phyloP scores from a whole-genome alignment of 2,113 vertebrate species.

The Cyanistes caeruleus region DNA sequence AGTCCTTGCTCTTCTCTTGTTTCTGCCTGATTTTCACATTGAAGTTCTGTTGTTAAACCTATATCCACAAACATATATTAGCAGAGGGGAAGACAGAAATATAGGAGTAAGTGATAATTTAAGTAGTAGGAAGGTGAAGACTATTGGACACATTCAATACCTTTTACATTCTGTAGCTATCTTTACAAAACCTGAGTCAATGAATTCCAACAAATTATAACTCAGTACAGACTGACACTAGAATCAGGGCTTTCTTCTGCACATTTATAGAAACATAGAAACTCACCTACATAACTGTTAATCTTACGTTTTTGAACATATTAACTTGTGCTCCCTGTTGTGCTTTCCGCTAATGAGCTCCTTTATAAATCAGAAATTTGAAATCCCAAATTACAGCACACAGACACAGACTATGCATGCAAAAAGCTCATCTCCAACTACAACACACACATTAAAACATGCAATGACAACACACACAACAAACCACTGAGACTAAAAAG shows the following conservation, averaged over 20 bases:
- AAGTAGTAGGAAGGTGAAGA: neutral
- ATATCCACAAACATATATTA: neutral
- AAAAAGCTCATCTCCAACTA: slow-evolving; percentile 10
- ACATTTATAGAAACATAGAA: neutral
- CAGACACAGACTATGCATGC: slow-evolving; percentile 62
- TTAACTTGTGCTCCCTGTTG: neutral
- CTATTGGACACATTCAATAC: neutral
- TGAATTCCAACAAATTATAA: neutral
- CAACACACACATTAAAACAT: slow-evolving; percentile 52
- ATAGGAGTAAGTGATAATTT: neutral
- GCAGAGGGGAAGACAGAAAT: neutral
- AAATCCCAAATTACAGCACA: neutral
- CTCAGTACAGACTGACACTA: neutral
- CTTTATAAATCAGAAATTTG: neutral
- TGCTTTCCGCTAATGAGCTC: neutral
- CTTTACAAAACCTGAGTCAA: neutral
- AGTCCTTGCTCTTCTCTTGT: neutral
- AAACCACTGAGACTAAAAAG: slow-evolving; percentile 68
- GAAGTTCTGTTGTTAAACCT: neutral
- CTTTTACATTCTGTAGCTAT: neutral
- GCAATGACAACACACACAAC: slow-evolving; percentile 65
- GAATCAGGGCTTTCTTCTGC: neutral
- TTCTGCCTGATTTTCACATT: neutral
- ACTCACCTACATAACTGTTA: neutral
- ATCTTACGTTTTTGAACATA: neutral